phyloP scores from a whole-genome alignment of 1,140 invertebrate genomes.

The Thaumatotibia leucotreta region DNA sequence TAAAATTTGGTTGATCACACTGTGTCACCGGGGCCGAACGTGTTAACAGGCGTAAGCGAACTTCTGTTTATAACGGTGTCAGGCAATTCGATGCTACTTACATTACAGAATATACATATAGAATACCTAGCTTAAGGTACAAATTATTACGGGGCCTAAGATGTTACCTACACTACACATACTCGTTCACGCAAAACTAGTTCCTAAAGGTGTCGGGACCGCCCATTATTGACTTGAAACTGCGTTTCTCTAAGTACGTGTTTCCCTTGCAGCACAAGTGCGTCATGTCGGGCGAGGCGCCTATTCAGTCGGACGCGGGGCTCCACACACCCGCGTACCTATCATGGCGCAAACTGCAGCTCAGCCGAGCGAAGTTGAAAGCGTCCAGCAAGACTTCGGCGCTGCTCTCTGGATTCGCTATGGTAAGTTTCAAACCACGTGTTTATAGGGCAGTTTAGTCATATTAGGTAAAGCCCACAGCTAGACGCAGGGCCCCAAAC shows the following conservation, averaged over 20 bases:
- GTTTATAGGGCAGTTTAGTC: conserved; percentile 55
- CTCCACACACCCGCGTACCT: conserved; percentile 89
- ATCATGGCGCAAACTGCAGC: conserved; percentile 93
- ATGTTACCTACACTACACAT: no score
- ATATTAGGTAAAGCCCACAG: conserved; percentile 65
- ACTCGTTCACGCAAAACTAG: not conserved
- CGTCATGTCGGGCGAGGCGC: conserved; percentile 62
- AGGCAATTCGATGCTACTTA: no score
- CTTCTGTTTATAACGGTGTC: no score
- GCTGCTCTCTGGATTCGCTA: conserved; percentile 96
- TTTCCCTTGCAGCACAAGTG: conserved; percentile 52
- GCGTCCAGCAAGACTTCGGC: conserved; percentile 98
- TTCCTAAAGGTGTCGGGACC: not conserved
- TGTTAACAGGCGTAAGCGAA: no score
- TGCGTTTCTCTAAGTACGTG: not conserved
- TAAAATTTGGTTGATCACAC: no score
- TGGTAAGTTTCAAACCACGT: conserved; percentile 83
- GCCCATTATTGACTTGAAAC: not conserved
- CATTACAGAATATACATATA: no score
- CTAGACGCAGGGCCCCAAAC: conserved; percentile 80
- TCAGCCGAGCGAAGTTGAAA: conserved; percentile 96
- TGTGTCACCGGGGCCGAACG: no score
- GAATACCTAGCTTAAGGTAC: no score
- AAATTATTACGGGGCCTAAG: no score
- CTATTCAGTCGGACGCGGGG: conserved; percentile 58